phyloP scores from a whole-genome alignment of 2,888 invertebrate species.

The Gryllus longicercus region DNA sequence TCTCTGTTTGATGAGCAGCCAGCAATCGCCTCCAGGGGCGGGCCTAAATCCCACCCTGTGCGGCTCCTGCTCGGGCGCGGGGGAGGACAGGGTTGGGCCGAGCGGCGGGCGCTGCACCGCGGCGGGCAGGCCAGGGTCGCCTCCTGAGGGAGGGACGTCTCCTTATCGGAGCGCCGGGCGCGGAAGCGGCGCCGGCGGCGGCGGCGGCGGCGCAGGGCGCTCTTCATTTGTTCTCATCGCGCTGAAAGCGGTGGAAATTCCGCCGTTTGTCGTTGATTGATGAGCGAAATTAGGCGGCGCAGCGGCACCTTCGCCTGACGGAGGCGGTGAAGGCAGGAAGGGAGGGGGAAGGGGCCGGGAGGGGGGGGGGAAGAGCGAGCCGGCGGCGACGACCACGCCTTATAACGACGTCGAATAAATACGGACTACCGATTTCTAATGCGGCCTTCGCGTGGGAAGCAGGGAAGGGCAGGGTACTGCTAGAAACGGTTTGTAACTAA shows the following conservation, averaged over 20 bases:
- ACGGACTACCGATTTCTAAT: not conserved
- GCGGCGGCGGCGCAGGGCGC: not conserved
- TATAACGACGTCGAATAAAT: not conserved
- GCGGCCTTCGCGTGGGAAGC: not conserved
- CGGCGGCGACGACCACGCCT: not conserved
- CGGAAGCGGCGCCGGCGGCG: not conserved
- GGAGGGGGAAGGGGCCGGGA: too few species aligned
- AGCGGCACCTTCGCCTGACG: not conserved
- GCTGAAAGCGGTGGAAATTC: not conserved
- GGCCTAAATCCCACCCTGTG: too few species aligned
- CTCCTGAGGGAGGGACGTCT: not conserved
- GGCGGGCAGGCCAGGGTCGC: not conserved
- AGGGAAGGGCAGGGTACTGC: not conserved
- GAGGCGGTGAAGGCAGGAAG: not conserved
- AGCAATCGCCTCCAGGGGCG: too few species aligned
- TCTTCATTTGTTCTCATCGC: not conserved
- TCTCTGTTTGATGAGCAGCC: too few species aligned
- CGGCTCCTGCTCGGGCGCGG: too few species aligned
- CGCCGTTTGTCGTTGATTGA: not conserved
- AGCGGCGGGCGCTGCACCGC: too few species aligned
- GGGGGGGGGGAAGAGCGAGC: not conserved
- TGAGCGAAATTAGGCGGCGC: not conserved
- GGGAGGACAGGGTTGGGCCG: too few species aligned
- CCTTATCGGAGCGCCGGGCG: too few species aligned
- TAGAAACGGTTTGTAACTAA: too few species aligned